A percentile compares a stretch with the other conserved stretches of the same genome.
Conservation (phyloP, 2,797 vertebrate genomes). For the Tamandua tetradactyla region DNA sequence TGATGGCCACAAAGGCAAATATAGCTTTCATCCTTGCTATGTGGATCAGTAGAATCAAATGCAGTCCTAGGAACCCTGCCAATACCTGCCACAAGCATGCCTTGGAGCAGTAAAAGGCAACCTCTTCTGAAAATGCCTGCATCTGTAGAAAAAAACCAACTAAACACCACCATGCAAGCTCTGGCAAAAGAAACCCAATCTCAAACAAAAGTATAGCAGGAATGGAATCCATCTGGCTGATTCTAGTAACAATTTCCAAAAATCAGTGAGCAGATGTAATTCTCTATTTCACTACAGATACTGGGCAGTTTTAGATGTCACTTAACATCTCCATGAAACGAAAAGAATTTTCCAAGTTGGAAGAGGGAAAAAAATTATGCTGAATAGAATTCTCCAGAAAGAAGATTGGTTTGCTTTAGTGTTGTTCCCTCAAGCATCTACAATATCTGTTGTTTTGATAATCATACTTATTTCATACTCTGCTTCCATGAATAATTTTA, state of each 20-base stretch:
- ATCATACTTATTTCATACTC: neutral
- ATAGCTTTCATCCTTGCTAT: neutral
- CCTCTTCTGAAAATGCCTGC: conserved; percentile 23
- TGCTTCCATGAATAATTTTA: conserved; percentile 10
- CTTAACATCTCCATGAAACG: neutral
- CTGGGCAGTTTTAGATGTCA: neutral
- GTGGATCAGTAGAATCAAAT: neutral
- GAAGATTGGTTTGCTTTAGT: neutral
- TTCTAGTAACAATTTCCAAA: conserved; percentile 16
- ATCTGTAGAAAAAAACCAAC: conserved; percentile 13
- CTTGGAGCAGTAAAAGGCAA: neutral
- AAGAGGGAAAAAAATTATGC: neutral
- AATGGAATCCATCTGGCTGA: neutral
- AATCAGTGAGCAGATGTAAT: neutral
- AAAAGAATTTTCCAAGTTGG: conserved; percentile 38
- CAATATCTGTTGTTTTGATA: neutral
- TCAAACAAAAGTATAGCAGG: neutral
- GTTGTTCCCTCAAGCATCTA: neutral
- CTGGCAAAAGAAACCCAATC: neutral
- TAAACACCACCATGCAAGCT: neutral
- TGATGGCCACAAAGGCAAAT: conserved; percentile 15
- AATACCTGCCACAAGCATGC: neutral
- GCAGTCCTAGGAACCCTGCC: neutral
- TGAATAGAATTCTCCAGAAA: conserved; percentile 34
- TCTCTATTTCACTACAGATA: conserved; percentile 20